Evolutionary conservation across 1,140 invertebrate genomes (phyloP).

Genomic region (Chelonus insularis): DNA sequence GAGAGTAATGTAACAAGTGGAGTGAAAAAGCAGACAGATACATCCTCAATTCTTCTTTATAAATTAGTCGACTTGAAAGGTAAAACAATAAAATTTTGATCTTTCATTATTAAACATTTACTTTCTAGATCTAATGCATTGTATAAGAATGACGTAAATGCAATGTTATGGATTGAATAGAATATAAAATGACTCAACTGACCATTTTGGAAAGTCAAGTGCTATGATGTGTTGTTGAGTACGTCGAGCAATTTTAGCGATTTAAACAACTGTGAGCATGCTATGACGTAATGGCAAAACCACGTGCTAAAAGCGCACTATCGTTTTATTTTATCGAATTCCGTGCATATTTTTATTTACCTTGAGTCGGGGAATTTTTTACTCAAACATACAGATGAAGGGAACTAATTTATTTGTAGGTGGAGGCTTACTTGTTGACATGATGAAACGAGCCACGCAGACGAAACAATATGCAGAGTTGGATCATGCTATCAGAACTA

Average conservation of each 20-base stretch:
- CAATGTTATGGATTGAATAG: slow-evolving; percentile 3
- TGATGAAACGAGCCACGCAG: slow-evolving; percentile 90
- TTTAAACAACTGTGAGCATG: neutral
- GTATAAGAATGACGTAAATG: neutral
- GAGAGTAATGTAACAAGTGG: slow-evolving; percentile 90
- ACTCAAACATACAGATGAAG: slow-evolving; percentile 13
- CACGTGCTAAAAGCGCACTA: slow-evolving; percentile 1
- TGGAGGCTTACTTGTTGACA: slow-evolving; percentile 86
- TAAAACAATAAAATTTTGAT: slow-evolving; percentile 45
- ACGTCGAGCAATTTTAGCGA: neutral
- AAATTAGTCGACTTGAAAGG: slow-evolving; percentile 86
- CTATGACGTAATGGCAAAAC: slow-evolving; percentile 32
- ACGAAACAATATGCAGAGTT: slow-evolving; percentile 87
- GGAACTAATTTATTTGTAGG: slow-evolving; percentile 63
- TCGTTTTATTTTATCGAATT: neutral
- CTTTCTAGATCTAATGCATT: too few relatives aligned
- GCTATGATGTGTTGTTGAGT: slow-evolving; percentile 28
- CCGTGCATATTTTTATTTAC: neutral
- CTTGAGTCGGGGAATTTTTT: slow-evolving; percentile 26
- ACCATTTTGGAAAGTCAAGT: slow-evolving; percentile 19
- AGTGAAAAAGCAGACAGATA: slow-evolving; percentile 88
- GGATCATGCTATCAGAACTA: slow-evolving; percentile 86
- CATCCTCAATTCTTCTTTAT: slow-evolving; percentile 78
- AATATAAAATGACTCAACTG: slow-evolving; percentile 33
- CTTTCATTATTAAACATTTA: too few relatives aligned